Base-by-base conservation (phyloP, 2,797 vertebrate genomes). In the Hypotaenidia okinawae region DNA sequence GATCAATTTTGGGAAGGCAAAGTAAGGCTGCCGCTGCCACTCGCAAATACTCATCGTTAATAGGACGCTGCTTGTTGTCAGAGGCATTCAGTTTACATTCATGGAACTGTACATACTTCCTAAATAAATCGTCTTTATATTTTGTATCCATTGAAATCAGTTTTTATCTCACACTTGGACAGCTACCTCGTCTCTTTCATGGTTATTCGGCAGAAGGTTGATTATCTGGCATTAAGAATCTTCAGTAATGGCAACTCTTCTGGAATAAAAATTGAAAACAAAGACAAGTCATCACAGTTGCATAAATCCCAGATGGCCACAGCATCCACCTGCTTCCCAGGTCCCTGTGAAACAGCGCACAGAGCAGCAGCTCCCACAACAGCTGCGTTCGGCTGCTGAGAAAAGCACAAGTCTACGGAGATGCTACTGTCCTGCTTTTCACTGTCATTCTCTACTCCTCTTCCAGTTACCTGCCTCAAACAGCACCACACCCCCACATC, bases 101-200 rank as follows among this genome's bases (percentile, higher is more conserved):
- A 67, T 99, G 98, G 95, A 98, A 99, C 63, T 98, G 98, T 95
- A 99, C 98, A 93, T 99, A 99, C 98, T 99, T 99, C 97, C 99
- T 98, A 96, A 99, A 99, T 70, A 99, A 98, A 98, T 99, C 99
- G 97, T 99, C 99, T 97, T 99, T 99, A 57, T 99, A 98, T 98
- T 99, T 99, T 90, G 99, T 98, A 99, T 99, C 99, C 99, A 99
- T 99, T 98, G 98, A 98, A 97, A 96, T 93, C 89, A 77, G 97
- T 63, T 97, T 98, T 78, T 97, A 64, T 96, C 91, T 66, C 9
- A 23, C 23, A 23, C 84, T 39, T 87, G 85, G 82, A 93, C 90
- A 96, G 97, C 97, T 98, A 98, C 97, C 98, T 98, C 62, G 95
- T 95, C 91, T 97, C 95, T 94, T 72, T 96, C 98, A 98, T 97